A percentile compares a stretch with the other conserved stretches of the same genome.
Evolutionary conservation across 1,140 invertebrate species (phyloP).

Genomic region (Euglossa dilemma): DNA sequence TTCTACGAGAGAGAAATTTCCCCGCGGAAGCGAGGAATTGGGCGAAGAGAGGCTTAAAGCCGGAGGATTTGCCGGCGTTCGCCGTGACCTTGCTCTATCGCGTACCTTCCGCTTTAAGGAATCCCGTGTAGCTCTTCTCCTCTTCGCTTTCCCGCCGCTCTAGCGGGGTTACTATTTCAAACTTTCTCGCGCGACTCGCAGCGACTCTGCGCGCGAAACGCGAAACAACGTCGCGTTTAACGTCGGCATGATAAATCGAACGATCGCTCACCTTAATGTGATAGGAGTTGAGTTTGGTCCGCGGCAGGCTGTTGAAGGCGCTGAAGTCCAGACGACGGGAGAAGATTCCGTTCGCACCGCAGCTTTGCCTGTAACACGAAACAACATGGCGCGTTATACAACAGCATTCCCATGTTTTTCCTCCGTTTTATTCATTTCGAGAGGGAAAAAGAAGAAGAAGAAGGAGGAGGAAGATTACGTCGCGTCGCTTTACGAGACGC

Average conservation of each 20-base stretch:
- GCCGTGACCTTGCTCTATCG: slow-evolving; percentile 32
- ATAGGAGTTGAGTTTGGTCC: slow-evolving; percentile 98
- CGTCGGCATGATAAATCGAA: slow-evolving; percentile 3
- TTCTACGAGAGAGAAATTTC: too few species aligned
- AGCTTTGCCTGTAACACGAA: slow-evolving; percentile 88
- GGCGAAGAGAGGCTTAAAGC: background rate
- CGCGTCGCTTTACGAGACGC: too few species aligned
- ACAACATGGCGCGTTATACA: background rate
- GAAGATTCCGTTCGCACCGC: slow-evolving; percentile 94
- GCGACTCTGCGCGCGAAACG: too few species aligned
- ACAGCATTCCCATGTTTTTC: too few species aligned
- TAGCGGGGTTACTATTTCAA: slow-evolving; percentile 27
- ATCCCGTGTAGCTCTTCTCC: slow-evolving; percentile 5
- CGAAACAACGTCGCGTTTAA: background rate
- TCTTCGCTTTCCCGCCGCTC: slow-evolving; percentile 36
- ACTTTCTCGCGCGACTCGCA: background rate
- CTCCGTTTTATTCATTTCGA: too few species aligned
- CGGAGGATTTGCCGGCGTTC: background rate
- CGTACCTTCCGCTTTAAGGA: slow-evolving; percentile 48
- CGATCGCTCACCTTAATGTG: slow-evolving; percentile 95
- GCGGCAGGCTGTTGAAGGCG: slow-evolving; percentile 96
- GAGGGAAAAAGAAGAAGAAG: too few species aligned
- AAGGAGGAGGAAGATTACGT: too few species aligned
- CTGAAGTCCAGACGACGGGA: slow-evolving; percentile 95
- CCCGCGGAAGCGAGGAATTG: background rate